Conservation (phyloP, 2,113 vertebrate species). For the Archocentrus centrarchus region DNA sequence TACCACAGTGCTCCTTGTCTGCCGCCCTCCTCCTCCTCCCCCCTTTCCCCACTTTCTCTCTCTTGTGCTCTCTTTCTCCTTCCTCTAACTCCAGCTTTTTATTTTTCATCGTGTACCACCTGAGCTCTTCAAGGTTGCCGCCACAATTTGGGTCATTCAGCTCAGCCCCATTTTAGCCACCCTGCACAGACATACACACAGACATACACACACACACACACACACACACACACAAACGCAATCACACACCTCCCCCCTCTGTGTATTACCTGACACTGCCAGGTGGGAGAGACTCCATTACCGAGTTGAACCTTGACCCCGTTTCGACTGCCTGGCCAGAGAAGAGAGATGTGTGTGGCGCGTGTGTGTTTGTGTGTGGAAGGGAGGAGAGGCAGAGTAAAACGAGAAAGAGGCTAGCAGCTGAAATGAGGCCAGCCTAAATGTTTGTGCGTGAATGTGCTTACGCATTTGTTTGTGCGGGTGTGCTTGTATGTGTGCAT, state of each 20-base stretch:
- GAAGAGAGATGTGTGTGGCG: slow-evolving; percentile 28
- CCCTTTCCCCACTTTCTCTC: not conserved
- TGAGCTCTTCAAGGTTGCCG: slow-evolving; percentile 77
- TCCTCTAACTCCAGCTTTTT: slow-evolving; percentile 20
- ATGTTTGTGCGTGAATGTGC: slow-evolving; percentile 51
- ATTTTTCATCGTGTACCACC: slow-evolving; percentile 63
- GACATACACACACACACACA: slow-evolving; percentile 9
- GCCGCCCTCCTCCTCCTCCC: not conserved
- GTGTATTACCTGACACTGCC: slow-evolving; percentile 74
- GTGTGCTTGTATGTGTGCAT: slow-evolving; percentile 14
- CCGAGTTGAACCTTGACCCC: slow-evolving; percentile 70
- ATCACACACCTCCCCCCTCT: slow-evolving; percentile 58
- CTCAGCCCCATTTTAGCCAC: slow-evolving; percentile 66
- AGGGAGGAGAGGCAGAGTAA: not conserved
- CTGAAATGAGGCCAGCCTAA: slow-evolving; percentile 62
- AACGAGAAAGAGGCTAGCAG: slow-evolving; percentile 11
- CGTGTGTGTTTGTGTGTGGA: slow-evolving; percentile 24
- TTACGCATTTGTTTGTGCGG: slow-evolving; percentile 20
- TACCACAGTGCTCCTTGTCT: slow-evolving; percentile 35
- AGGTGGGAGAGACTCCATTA: slow-evolving; percentile 78
- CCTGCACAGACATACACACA: slow-evolving; percentile 26
- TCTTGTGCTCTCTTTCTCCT: not conserved
- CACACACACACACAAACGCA: slow-evolving; percentile 23
- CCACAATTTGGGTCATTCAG: slow-evolving; percentile 75
- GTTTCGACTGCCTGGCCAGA: slow-evolving; percentile 63